A percentile compares a stretch with the other conserved stretches of the same genome.
These are phyloP conservation scores for Nephrotoma guestfalica DNA, from an alignment of 2,888 invertebrate species.

Conservation along the genomic window DNA sequence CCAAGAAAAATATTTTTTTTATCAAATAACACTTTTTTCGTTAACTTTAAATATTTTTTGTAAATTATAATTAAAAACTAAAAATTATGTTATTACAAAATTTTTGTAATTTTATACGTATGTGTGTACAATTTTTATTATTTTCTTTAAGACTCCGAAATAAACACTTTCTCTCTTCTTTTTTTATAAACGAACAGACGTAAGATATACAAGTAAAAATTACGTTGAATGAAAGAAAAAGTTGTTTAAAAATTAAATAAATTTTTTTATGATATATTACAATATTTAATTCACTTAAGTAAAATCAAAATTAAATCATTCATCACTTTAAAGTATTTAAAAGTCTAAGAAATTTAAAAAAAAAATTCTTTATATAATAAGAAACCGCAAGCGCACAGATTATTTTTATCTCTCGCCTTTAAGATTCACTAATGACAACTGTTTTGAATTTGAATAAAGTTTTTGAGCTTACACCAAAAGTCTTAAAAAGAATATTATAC, in stretches of 20 bases:
- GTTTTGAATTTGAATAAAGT: neutral
- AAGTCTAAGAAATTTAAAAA: neutral
- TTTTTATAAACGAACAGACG: neutral
- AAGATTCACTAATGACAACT: neutral
- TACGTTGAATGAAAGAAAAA: neutral
- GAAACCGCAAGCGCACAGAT: neutral
- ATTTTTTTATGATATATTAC: neutral
- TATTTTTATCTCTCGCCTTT: neutral
- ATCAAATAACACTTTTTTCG: neutral
- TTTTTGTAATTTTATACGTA: neutral
- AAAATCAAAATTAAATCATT: neutral
- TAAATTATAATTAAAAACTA: neutral
- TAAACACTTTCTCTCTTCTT: slow-evolving; percentile 1
- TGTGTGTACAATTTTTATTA: neutral
- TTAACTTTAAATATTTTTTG: neutral
- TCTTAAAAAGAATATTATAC: neutral
- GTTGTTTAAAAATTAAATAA: neutral
- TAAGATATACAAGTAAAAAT: neutral
- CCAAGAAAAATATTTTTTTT: neutral
- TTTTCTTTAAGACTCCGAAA: neutral
- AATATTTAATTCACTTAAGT: neutral
- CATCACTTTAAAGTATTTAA: no score
- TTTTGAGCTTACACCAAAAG: neutral
- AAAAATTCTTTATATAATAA: neutral
- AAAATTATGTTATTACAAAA: neutral